phyloP scores from a whole-genome alignment of 2,113 vertebrate species.

The Microcebus ravelobensis region DNA sequence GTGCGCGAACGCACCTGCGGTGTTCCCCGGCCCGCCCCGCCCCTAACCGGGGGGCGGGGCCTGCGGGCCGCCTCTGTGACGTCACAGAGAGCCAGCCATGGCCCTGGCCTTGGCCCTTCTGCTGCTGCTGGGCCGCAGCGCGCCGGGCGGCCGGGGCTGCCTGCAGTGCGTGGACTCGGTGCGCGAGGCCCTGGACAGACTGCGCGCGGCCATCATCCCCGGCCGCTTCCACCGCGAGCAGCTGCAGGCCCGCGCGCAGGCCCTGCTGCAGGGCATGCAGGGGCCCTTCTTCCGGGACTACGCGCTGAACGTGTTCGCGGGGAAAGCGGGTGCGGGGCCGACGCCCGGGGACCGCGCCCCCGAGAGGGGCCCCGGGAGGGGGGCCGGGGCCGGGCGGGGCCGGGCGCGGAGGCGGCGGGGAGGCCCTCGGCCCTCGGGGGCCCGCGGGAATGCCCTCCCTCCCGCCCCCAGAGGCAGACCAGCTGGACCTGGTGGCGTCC shows the following conservation, averaged over 20 bases:
- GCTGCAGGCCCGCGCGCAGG: conserved; percentile 54
- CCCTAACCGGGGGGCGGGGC: not conserved
- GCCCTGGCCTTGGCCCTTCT: not conserved
- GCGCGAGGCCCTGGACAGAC: not conserved
- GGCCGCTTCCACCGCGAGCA: not conserved
- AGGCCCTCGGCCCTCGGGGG: not conserved
- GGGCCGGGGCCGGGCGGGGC: not conserved
- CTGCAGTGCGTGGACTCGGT: conserved; percentile 68
- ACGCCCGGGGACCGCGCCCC: not conserved
- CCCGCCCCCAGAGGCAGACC: not conserved
- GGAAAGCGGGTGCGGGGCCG: conserved; percentile 66
- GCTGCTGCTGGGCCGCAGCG: conserved; percentile 10
- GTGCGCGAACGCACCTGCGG: not conserved
- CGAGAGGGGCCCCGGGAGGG: too few relatives aligned
- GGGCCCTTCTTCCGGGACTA: conserved; percentile 78
- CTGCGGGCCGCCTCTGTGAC: not conserved
- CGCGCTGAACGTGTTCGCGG: conserved; percentile 66
- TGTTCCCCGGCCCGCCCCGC: not conserved
- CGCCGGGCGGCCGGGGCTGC: conserved; percentile 26
- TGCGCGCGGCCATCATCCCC: not conserved
- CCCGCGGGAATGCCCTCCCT: not conserved
- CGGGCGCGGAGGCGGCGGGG: not conserved
- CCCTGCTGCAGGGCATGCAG: conserved; percentile 68
- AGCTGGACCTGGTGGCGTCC: not conserved
- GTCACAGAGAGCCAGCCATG: conserved; percentile 46